These are phyloP conservation scores for Syngnathus scovelli DNA, from an alignment of 2,113 vertebrate genomes.

Conservation along the genomic window DNA sequence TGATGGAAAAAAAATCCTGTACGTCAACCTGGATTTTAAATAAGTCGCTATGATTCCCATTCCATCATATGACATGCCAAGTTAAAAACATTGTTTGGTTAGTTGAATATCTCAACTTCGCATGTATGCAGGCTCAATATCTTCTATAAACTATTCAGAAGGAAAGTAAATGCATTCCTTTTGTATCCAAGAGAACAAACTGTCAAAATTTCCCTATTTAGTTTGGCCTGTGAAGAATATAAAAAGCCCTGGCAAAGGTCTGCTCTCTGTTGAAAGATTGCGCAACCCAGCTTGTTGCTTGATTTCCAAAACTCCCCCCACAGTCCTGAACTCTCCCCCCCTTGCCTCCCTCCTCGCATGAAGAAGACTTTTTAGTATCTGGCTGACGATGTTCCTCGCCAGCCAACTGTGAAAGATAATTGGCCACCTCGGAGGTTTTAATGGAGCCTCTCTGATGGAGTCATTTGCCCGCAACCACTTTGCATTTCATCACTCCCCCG, in stretches of 20 bases:
- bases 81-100: neutral
- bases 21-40: no score
- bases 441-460: conserved; percentile 60
- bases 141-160: neutral
- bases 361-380: conserved; percentile 7
- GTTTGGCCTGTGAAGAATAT: neutral
- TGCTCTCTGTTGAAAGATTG: neutral
- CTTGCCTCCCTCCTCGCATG: neutral
- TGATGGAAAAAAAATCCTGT: no score
- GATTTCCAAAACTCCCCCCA: neutral
- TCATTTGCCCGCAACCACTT: conserved; percentile 57
- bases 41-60: no score
- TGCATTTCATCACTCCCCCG: conserved; percentile 64
- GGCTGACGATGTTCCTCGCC: conserved; percentile 26
- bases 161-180: neutral
- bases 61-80: no score
- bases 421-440: conserved; percentile 58
- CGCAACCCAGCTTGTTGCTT: neutral
- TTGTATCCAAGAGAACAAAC: neutral
- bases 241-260: neutral
- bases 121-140: neutral
- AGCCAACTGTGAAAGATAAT: conserved; percentile 56
- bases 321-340: neutral
- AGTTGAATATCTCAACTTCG: neutral
- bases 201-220: neutral